Percentiles rank a stretch among this genome's conserved stretches.
Conservation (phyloP, 2,888 invertebrate genomes). For the Brachyopa scutellaris region DNA sequence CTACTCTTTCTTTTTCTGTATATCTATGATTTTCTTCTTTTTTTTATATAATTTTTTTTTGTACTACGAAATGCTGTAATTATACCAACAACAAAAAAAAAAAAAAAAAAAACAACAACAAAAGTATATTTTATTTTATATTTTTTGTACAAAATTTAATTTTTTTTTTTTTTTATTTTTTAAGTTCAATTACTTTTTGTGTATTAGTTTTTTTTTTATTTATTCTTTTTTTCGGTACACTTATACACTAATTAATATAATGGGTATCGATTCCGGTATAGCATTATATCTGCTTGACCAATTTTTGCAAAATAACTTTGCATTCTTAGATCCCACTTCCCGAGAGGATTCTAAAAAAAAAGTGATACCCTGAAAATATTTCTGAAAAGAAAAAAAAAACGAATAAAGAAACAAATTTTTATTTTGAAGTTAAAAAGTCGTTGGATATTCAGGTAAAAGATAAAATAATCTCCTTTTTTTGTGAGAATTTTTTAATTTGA, state of each 20-base stretch:
- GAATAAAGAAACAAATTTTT: constrained; percentile 23
- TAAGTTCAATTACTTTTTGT: constrained; percentile 72
- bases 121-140: constrained; percentile 28
- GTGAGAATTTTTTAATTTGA: constrained; percentile 18
- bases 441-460: constrained; percentile 71
- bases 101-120: constrained; percentile 50
- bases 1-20: constrained; percentile 52
- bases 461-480: constrained; percentile 33
- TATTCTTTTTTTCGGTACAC: constrained; percentile 21
- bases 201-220: constrained; percentile 35
- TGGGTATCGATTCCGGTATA: constrained; percentile 27
- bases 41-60: constrained; percentile 26
- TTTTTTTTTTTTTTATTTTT: constrained; percentile 25
- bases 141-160: constrained; percentile 59
- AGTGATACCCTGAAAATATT: constrained; percentile 22
- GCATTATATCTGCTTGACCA: constrained; percentile 54
- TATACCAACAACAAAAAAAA: constrained; percentile 31
- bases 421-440: constrained; percentile 58
- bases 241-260: constrained; percentile 2
- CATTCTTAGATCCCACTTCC: constrained; percentile 43
- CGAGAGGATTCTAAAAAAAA: constrained; percentile 48
- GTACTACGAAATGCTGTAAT: constrained; percentile 32
- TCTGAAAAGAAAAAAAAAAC: constrained; percentile 17
- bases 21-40: constrained; percentile 39
- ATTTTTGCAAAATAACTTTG: constrained; percentile 54